These are phyloP conservation scores for Andricus curvator DNA, from an alignment of 2,888 invertebrate species.

Conservation along the genomic window DNA sequence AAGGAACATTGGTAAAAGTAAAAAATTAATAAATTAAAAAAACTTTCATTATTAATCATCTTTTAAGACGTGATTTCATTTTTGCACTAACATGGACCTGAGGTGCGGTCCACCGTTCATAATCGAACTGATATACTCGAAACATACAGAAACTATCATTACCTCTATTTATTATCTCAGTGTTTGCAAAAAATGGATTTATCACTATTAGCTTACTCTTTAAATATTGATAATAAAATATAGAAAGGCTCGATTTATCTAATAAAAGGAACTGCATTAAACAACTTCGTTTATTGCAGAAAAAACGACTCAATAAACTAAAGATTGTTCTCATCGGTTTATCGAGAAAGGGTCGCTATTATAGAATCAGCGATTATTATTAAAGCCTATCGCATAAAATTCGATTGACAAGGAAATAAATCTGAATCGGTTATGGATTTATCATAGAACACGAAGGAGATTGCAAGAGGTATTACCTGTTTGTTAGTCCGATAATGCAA, in stretches of 20 bases:
- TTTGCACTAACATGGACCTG: no score
- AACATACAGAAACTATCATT: no score
- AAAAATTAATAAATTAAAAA: no score
- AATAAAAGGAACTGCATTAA: not conserved
- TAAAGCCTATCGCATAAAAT: constrained; percentile 15
- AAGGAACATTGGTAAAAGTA: no score
- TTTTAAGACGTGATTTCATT: no score
- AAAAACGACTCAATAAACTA: not conserved
- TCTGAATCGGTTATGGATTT: constrained; percentile 28
- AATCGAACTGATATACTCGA: no score
- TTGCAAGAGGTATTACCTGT: constrained; percentile 18
- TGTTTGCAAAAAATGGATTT: no score
- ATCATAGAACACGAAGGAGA: constrained; percentile 17
- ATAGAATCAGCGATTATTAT: not conserved
- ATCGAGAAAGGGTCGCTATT: constrained; percentile 2
- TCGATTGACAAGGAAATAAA: constrained; percentile 29
- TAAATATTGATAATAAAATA: not conserved
- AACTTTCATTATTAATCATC: no score
- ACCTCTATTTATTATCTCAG: no score
- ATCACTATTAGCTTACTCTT: no score
- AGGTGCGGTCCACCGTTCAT: no score
- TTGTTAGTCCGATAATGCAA: constrained; percentile 27
- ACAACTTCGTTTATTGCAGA: not conserved
- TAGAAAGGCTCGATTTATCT: not conserved
- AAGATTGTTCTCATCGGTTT: not conserved